A percentile compares a stretch with the other conserved stretches of the same genome.
Evolutionary conservation across 2,797 vertebrate genomes (phyloP).

Genomic region (Amazonetta brasiliensis): DNA sequence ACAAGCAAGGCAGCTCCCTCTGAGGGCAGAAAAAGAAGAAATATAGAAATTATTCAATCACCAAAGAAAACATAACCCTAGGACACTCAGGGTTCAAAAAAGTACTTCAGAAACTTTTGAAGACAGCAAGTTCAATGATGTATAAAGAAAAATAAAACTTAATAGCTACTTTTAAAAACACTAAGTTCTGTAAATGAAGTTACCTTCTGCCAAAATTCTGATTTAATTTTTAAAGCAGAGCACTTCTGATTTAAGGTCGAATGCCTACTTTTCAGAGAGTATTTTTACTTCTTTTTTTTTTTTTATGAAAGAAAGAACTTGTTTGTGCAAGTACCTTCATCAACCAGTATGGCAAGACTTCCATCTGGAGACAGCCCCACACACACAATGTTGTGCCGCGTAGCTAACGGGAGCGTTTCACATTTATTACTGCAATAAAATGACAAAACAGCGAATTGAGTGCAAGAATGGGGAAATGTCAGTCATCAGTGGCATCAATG

Average conservation of each 20-base stretch:
- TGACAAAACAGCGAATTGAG: not conserved
- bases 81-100: not conserved
- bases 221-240: not conserved
- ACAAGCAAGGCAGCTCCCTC: constrained; percentile 90
- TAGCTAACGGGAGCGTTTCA: constrained; percentile 89
- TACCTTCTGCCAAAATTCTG: not conserved
- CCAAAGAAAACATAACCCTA: not conserved
- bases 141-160: not conserved
- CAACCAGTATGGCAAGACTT: constrained; percentile 88
- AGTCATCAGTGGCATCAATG: rapidly evolving
- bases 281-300: not conserved
- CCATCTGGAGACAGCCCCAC: constrained; percentile 94
- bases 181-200: not conserved
- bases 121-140: not conserved
- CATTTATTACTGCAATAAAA: constrained; percentile 88
- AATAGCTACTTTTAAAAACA: not conserved
- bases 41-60: rapidly evolving
- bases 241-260: not conserved
- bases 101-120: not conserved
- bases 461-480: not conserved
- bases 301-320: not conserved
- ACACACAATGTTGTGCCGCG: constrained; percentile 88
- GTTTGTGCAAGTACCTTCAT: constrained; percentile 86
- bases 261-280: not conserved
- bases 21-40: constrained; percentile 50